A percentile compares a stretch with the other conserved stretches of the same genome.
Evolutionary conservation across 2,797 vertebrate species (phyloP).

Genomic region (Melanotaenia nigrans): DNA sequence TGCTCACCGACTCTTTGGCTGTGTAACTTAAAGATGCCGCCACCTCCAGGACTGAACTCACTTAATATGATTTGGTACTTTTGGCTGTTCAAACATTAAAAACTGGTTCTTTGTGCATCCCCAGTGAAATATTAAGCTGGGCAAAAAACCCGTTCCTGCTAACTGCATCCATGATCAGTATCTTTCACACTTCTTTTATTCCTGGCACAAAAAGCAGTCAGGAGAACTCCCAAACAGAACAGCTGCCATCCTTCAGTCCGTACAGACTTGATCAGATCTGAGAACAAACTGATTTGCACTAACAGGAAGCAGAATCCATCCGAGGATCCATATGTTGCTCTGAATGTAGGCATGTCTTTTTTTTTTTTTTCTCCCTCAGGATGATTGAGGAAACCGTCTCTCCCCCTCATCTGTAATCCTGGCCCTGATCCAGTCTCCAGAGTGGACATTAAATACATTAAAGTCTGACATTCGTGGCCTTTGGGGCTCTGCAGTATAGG

Average conservation of each 20-base stretch:
- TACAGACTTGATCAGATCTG: neutral
- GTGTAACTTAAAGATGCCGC: no score
- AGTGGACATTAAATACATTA: neutral
- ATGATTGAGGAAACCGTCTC: conserved; percentile 70
- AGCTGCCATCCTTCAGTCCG: neutral
- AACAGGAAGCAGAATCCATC: neutral
- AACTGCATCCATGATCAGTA: neutral
- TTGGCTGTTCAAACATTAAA: no score
- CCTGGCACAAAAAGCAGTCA: neutral
- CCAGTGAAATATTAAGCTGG: no score
- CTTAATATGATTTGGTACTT: no score
- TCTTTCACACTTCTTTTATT: neutral
- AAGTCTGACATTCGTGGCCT: conserved; percentile 1
- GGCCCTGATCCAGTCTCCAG: conserved; percentile 7
- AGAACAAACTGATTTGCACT: neutral
- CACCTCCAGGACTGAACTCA: no score
- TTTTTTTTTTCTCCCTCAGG: conserved; percentile 63
- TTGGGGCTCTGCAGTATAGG: neutral
- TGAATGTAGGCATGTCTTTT: neutral
- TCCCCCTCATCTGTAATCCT: neutral
- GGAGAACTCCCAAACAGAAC: neutral
- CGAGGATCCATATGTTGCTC: conserved; percentile 9
- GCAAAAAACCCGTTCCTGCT: neutral
- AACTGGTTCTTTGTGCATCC: no score
- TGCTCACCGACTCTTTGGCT: no score